Evolutionary conservation across 2,113 vertebrate genomes (phyloP), one percentile per base, ranked within the genome.

Genomic region (Nothoprocta pentlandii): DNA sequence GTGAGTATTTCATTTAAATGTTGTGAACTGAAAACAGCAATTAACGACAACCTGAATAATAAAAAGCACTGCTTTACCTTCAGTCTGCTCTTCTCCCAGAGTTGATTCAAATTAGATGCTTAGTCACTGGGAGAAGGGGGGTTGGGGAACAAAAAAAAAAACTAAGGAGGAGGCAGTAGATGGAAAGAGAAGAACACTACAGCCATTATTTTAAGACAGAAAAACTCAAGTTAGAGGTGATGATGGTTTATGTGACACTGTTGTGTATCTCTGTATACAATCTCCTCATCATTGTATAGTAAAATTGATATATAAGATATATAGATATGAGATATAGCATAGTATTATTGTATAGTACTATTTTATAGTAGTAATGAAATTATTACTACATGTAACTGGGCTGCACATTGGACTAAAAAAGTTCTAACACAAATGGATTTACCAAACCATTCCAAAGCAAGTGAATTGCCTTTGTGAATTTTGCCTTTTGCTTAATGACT

Each of bases 11-110:
- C 78, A 89, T 76, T 83, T 92, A 86, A 92, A 93, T 71, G 63
- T 62, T 95, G 90, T 87, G 86, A 93, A 90, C 30, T 95, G 90
- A 96, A 96, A 94, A 93, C 92, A 93, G 36, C 94, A 87, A 94
- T 93, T 92, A 86, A 79, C 2, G 3, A 91, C 85, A 94, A 84
- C 84, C 80, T 94, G 94, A 87, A 89, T 96, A 94, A 94, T 87
- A 76, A 81, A 54, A 96, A 95, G 58, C 78, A 69, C 58, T 89
- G 68, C 90, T 87, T 96, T 90, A 96, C 78, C 85, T 96, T 97
- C 95, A 94, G 54, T 62, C 83, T 30, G 61, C 58, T 87, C 87
- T 77, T 95, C 70, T 93, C 82, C 47, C 76, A 53, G 44, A 67
- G 89, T 6, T 91, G 67, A 93, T 89, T 93, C 79, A 90, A 94